Percentiles rank a stretch among this genome's conserved stretches.
phyloP scores from a whole-genome alignment of 2,888 invertebrate species.

The Oegoconia quadripuncta region DNA sequence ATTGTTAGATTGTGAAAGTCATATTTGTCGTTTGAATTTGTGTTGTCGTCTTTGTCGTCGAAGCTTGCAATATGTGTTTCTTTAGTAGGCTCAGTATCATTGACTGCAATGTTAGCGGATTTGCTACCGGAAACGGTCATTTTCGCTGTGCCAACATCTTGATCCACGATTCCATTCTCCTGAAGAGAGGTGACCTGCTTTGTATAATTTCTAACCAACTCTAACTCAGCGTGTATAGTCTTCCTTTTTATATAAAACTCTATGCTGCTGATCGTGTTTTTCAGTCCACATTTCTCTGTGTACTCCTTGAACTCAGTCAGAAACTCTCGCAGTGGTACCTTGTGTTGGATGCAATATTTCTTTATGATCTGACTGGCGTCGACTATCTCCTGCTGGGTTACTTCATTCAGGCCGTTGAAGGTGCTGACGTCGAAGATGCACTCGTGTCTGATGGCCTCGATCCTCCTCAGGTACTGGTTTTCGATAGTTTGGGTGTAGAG shows the following conservation, averaged over 20 bases:
- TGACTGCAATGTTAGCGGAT: no score
- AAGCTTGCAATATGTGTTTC: no score
- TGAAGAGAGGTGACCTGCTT: constrained; percentile 20
- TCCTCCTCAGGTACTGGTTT: constrained; percentile 23
- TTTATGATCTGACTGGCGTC: constrained; percentile 44
- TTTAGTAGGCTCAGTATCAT: no score
- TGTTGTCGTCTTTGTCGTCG: no score
- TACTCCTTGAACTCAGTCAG: constrained; percentile 39
- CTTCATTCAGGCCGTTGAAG: constrained; percentile 30
- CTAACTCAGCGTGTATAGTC: constrained; percentile 39
- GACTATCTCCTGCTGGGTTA: constrained; percentile 35
- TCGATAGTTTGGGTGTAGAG: constrained; percentile 25
- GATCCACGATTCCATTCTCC: no score
- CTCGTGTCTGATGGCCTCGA: constrained; percentile 28
- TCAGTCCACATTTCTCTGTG: constrained; percentile 29
- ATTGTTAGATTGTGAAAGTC: no score
- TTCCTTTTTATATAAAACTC: constrained; percentile 41
- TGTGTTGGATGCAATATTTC: constrained; percentile 38
- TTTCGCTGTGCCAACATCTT: no score
- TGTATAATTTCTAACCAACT: constrained; percentile 32
- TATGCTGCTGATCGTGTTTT: constrained; percentile 38
- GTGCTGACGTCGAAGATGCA: constrained; percentile 38
- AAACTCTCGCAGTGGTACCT: constrained; percentile 34
- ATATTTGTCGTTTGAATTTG: no score
- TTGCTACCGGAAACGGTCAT: no score